Base-by-base conservation (phyloP, 2,888 invertebrate species). In the Oscheius sp. region DNA sequence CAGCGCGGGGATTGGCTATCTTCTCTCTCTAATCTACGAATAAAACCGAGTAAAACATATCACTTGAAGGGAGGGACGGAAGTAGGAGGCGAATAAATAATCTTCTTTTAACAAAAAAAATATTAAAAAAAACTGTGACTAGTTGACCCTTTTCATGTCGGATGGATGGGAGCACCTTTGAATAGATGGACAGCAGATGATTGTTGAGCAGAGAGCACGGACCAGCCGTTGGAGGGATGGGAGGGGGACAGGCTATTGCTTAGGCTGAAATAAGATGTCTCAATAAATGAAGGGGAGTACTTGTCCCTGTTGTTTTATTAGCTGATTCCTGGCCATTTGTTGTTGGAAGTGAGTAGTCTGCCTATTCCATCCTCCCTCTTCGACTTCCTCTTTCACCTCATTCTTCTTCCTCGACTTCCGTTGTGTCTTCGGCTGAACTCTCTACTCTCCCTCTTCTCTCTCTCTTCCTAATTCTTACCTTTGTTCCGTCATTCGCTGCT, bases 71-170 rank as follows among this genome's bases (percentile, higher is more conserved):
- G 30, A n/a, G 33, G 33, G 33, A 54, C 17, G 12, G 32, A 30
- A 20, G 33, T n/a, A 33, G 33, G n/a, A n/a, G n/a, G n/a, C n/a
- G n/a, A 32, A 32, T 33, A 54, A 32, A n/a, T 54, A 47, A 44
- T 14, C 36, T 36, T 36, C 14, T 36, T 14, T 36, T 2, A n/a
- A 14, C 28, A 30, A 54, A 28, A 30, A 54, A 54, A 32, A 28
- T 33, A 36, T 24, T 45, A n/a, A 61, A 44, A 47, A 26, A 45
- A 62, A 62, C 24, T 62, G 62, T 62, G 62, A 62, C 62, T 62
- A 62, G 62, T 36, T 20, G 47, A 62, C 62, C 62, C 62, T 62
- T 62, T 26, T 26, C 22, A 44, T 38, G 24, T 41, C 12, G 20
- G 47, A 45, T 45, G 22, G 6, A 45, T 62, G 38, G 50, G 49